These are phyloP conservation scores for Araneus ventricosus DNA, from an alignment of 1,140 invertebrate genomes.

Conservation along the genomic window DNA sequence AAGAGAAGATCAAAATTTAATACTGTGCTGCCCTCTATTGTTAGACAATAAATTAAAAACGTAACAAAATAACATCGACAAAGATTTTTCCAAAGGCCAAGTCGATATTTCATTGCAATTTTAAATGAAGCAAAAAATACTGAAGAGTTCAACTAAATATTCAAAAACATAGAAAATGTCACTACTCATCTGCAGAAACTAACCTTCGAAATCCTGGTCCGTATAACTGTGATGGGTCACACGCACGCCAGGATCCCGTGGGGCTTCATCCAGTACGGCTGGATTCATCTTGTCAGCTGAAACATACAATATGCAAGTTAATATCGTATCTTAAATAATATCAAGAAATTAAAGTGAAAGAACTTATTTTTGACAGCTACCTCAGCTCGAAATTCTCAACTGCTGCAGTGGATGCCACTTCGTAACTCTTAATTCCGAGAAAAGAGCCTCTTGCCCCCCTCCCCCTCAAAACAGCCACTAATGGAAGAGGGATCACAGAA, in stretches of 20 bases:
- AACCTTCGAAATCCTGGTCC: slow-evolving; percentile 93
- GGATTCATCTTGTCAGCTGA: slow-evolving; percentile 69
- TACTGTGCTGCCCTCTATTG: not conserved
- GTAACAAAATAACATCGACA: not conserved
- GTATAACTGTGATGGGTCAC: slow-evolving; percentile 88
- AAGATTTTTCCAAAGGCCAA: no score
- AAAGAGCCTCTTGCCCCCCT: no score
- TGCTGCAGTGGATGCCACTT: no score
- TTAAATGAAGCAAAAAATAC: not conserved
- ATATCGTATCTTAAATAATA: no score
- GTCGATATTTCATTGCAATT: not conserved
- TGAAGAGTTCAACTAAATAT: not conserved
- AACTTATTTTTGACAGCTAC: no score
- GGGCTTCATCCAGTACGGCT: slow-evolving; percentile 81
- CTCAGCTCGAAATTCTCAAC: no score
- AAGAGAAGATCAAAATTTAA: not conserved
- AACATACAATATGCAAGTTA: not conserved
- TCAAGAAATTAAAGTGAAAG: no score
- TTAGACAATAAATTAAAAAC: not conserved
- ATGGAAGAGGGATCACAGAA: no score
- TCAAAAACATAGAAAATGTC: not conserved
- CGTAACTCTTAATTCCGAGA: no score
- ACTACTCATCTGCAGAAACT: slow-evolving; percentile 61
- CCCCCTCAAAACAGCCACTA: no score
- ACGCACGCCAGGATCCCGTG: slow-evolving; percentile 89